Evolutionary conservation across 1,140 invertebrate species (phyloP).

Genomic region (Aphelenchoides besseyi): DNA sequence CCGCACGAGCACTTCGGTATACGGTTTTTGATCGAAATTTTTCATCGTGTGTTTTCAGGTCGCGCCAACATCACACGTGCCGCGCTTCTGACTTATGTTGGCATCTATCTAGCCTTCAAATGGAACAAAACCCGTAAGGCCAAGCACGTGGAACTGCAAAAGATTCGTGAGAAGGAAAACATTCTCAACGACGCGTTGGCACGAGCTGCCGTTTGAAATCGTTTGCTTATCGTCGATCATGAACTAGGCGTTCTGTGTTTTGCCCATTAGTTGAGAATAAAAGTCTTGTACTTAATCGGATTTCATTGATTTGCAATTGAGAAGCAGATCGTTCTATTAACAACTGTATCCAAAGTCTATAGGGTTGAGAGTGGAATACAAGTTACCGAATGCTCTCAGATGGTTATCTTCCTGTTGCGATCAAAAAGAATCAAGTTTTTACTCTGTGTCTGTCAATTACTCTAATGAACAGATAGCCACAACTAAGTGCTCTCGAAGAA

Average conservation of each 20-base stretch:
- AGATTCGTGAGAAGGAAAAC: constrained; percentile 29
- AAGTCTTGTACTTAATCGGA: too few relatives aligned
- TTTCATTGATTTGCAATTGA: too few relatives aligned
- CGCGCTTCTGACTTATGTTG: constrained; percentile 47
- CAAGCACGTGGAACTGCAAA: not conserved
- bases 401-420: too few relatives aligned
- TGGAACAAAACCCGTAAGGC: constrained; percentile 46
- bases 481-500: too few relatives aligned
- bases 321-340: too few relatives aligned
- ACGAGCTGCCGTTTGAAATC: constrained; percentile 42
- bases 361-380: too few relatives aligned
- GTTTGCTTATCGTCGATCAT: not conserved
- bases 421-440: too few relatives aligned
- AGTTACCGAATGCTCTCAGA: too few relatives aligned
- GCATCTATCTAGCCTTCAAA: constrained; percentile 48
- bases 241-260: not conserved
- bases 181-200: constrained; percentile 46
- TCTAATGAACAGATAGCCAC: too few relatives aligned
- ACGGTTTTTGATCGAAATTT: not conserved
- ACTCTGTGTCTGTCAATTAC: too few relatives aligned
- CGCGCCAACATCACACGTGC: constrained; percentile 51
- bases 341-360: too few relatives aligned
- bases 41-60: constrained; percentile 14
- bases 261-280: not conserved
- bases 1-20: constrained; percentile 53